Evolutionary conservation across 2,113 vertebrate species (phyloP).

Genomic region (Thalassoma bifasciatum): DNA sequence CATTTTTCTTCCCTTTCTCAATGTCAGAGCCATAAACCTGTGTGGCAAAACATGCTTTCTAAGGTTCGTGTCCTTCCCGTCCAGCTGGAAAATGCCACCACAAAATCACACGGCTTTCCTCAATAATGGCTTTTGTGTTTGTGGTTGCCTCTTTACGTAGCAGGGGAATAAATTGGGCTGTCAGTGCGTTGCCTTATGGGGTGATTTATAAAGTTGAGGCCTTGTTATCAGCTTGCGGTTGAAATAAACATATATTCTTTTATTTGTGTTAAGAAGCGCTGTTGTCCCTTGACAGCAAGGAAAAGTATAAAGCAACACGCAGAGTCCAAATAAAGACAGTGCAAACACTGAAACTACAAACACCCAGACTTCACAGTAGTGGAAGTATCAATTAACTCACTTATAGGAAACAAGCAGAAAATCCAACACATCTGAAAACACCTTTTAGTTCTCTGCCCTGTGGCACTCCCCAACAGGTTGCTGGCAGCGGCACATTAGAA

Average conservation of each 20-base stretch:
- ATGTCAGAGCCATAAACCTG: slow-evolving; percentile 39
- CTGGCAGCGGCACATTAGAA: slow-evolving; percentile 61
- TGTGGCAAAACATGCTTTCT: slow-evolving; percentile 17
- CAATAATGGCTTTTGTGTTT: slow-evolving; percentile 29
- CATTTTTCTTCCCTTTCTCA: background rate
- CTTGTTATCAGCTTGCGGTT: slow-evolving; percentile 14
- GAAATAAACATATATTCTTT: background rate
- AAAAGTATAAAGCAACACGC: background rate
- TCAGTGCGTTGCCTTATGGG: slow-evolving; percentile 13
- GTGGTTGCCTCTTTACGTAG: slow-evolving; percentile 28
- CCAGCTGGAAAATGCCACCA: slow-evolving; percentile 14
- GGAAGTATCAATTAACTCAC: slow-evolving; percentile 9
- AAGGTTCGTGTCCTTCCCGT: slow-evolving; percentile 4
- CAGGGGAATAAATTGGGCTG: slow-evolving; percentile 33
- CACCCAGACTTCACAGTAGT: background rate
- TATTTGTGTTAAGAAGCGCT: background rate
- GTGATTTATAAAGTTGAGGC: slow-evolving; percentile 34
- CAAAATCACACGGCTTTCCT: background rate
- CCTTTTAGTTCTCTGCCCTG: slow-evolving; percentile 3
- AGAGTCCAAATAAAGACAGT: background rate
- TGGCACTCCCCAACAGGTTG: slow-evolving; percentile 44
- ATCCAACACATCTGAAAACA: slow-evolving; percentile 18
- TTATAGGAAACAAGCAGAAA: slow-evolving; percentile 21
- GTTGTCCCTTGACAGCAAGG: background rate
- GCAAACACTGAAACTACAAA: background rate